phyloP scores from a whole-genome alignment of 1,140 invertebrate species.

The Philopotamus ludificatus region DNA sequence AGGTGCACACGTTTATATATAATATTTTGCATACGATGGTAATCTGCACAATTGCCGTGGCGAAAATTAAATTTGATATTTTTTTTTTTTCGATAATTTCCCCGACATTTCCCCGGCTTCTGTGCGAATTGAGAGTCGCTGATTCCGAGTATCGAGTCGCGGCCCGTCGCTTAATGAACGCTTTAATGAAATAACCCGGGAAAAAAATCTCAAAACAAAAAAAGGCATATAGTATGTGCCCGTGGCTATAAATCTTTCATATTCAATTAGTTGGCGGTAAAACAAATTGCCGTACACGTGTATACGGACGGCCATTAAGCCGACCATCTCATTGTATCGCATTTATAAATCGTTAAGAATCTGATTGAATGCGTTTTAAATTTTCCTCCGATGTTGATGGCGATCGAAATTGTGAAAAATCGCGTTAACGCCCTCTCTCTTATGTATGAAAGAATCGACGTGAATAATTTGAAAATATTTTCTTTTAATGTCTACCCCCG shows the following conservation, averaged over 20 bases:
- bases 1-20: too few species aligned
- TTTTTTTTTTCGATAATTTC: too few species aligned
- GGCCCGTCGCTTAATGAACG: constrained; percentile 5
- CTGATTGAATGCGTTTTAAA: constrained; percentile 5
- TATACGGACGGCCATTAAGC: constrained; percentile 3
- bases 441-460: too few species aligned
- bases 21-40: too few species aligned
- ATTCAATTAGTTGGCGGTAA: constrained; percentile 6
- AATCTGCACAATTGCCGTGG: too few species aligned
- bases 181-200: constrained; percentile 8
- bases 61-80: too few species aligned
- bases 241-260: constrained; percentile 7
- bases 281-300: constrained; percentile 3
- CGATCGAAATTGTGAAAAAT: not conserved
- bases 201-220: not conserved
- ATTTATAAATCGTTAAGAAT: constrained; percentile 7
- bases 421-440: too few species aligned
- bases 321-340: not conserved
- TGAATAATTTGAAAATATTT: too few species aligned
- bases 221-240: not conserved
- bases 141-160: not conserved
- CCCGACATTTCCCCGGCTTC: too few species aligned
- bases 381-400: not conserved
- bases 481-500: too few species aligned
- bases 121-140: too few species aligned